Conservation (phyloP, 1,140 invertebrate species). For the Diorhabda carinulata region DNA sequence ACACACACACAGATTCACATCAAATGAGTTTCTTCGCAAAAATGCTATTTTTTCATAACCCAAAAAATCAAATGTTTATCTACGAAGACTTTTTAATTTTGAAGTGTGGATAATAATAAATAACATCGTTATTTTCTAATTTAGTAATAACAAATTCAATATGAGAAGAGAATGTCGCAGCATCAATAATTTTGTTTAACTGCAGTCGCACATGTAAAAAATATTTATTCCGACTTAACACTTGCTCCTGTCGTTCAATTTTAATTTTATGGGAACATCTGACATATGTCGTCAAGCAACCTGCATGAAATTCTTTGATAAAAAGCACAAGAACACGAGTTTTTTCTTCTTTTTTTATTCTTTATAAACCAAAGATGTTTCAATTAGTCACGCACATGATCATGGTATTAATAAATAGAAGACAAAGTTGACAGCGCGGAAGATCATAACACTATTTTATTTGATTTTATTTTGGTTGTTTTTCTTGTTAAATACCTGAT, state of each 20-base stretch:
- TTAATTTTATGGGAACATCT: conserved; percentile 14
- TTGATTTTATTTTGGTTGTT: conserved; percentile 4
- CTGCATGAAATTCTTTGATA: conserved; percentile 18
- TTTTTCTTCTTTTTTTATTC: not conserved
- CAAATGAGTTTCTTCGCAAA: too few relatives aligned
- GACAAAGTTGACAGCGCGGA: conserved; percentile 16
- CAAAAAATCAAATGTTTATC: too few relatives aligned
- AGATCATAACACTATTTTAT: conserved; percentile 17
- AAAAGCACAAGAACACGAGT: not conserved
- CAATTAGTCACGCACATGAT: conserved; percentile 22
- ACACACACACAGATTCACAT: too few relatives aligned
- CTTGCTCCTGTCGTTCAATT: conserved; percentile 12
- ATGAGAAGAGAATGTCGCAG: too few relatives aligned
- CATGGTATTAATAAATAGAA: conserved; percentile 19
- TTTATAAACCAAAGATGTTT: conserved; percentile 10
- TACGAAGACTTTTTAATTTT: too few relatives aligned
- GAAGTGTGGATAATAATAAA: too few relatives aligned
- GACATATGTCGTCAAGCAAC: conserved; percentile 14
- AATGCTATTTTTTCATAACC: too few relatives aligned
- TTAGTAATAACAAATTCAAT: too few relatives aligned
- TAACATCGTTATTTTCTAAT: too few relatives aligned
- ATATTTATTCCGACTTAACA: not conserved
- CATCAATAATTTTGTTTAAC: too few relatives aligned
- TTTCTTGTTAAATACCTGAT: not conserved
- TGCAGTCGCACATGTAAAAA: too few relatives aligned